Percentiles rank a stretch among this genome's conserved stretches.
Conservation (phyloP, 2,888 invertebrate genomes). For the Adelognathus sp. region DNA sequence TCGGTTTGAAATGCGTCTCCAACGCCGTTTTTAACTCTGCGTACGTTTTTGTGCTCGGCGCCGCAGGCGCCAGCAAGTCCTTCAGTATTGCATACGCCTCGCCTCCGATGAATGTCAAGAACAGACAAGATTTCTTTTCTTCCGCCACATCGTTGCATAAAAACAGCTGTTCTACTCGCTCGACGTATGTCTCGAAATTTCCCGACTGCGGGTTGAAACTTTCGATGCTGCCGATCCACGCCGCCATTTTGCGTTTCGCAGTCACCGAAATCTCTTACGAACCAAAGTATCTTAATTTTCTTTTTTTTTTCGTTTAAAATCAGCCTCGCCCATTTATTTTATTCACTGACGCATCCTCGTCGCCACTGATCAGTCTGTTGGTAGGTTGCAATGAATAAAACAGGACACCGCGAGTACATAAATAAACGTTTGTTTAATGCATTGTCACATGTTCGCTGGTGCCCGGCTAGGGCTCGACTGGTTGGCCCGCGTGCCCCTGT, state of each 20-base stretch:
- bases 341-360: neutral
- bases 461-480: neutral
- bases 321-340: neutral
- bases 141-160: neutral
- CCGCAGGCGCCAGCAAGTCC: neutral
- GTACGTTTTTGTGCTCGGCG: neutral
- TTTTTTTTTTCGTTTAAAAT: neutral
- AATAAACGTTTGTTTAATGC: neutral
- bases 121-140: neutral
- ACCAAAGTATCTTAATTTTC: neutral
- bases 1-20: neutral
- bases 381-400: neutral
- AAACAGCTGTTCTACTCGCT: neutral
- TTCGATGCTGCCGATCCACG: neutral
- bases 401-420: neutral
- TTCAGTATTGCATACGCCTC: neutral
- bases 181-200: neutral
- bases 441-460: neutral
- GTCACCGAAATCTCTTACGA: neutral
- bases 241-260: neutral
- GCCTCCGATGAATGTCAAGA: neutral
- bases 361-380: neutral
- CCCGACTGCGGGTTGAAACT: neutral
- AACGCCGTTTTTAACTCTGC: neutral
- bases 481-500: neutral